These are phyloP conservation scores for Araneus ventricosus DNA, from an alignment of 1,140 invertebrate genomes.

Conservation along the genomic window DNA sequence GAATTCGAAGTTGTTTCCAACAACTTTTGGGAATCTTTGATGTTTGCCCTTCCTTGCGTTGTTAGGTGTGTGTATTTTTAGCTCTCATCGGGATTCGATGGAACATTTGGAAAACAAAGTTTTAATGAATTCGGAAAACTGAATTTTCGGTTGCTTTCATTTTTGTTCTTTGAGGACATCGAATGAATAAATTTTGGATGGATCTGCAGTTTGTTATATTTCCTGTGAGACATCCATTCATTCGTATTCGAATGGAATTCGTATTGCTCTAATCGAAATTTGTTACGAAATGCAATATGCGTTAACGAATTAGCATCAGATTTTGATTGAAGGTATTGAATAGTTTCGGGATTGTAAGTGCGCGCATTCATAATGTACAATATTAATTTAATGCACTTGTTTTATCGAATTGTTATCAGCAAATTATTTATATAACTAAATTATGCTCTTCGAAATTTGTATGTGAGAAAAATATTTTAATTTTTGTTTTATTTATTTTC, in stretches of 20 bases:
- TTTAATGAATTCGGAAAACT: constrained; percentile 62
- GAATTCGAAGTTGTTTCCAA: constrained; percentile 8
- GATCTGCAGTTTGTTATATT: neutral
- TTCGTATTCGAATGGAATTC: neutral
- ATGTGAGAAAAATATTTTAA: too few species aligned
- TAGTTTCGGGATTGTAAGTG: too few species aligned
- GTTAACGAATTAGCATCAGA: neutral
- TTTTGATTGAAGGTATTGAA: neutral
- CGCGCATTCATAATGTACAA: too few species aligned
- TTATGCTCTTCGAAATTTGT: too few species aligned
- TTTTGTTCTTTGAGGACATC: neutral
- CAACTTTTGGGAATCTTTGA: constrained; percentile 24
- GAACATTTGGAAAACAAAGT: constrained; percentile 22
- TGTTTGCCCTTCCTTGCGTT: constrained; percentile 3
- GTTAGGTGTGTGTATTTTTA: constrained; percentile 3
- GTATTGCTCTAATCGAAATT: neutral
- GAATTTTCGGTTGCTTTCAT: constrained; percentile 11
- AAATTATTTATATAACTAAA: too few species aligned
- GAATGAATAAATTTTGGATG: constrained; percentile 32
- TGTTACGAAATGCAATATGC: neutral
- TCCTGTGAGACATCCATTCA: neutral
- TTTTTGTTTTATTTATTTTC: too few species aligned
- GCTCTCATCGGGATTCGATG: constrained; percentile 44
- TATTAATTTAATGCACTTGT: too few species aligned
- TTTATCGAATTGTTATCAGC: too few species aligned